Percentiles rank a stretch among this genome's conserved stretches.
Conservation (phyloP, 2,888 invertebrate genomes). For the Ischnura elegans region DNA sequence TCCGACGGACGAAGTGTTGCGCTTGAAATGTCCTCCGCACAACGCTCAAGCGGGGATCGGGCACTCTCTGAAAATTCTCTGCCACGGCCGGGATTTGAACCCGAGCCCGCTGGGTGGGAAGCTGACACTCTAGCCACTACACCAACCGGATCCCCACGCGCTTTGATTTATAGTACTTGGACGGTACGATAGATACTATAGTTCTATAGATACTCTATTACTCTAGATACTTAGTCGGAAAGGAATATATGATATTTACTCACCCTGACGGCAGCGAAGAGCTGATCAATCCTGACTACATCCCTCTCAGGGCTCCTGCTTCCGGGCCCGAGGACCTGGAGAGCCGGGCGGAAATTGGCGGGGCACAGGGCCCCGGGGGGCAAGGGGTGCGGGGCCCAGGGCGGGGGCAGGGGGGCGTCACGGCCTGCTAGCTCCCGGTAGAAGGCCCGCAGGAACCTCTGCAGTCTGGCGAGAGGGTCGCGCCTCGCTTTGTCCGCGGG, state of each 20-base stretch:
- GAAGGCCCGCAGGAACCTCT: conserved; percentile 78
- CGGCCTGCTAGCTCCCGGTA: conserved; percentile 79
- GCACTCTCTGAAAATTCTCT: too few relatives aligned
- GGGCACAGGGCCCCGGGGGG: conserved; percentile 79
- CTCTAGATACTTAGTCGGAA: too few relatives aligned
- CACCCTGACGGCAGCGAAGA: conserved; percentile 79
- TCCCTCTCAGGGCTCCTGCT: conserved; percentile 72
- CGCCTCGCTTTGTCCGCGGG: conserved; percentile 67
- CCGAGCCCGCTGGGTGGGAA: too few relatives aligned
- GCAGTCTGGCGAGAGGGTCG: conserved; percentile 74
- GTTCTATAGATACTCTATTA: too few relatives aligned
- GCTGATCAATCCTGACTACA: conserved; percentile 78
- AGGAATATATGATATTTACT: conserved; percentile 71
- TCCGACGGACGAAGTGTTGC: too few relatives aligned
- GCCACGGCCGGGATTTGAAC: too few relatives aligned
- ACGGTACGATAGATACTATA: too few relatives aligned
- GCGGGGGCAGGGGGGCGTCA: conserved; percentile 78
- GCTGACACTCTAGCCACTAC: too few relatives aligned
- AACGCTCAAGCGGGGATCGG: too few relatives aligned
- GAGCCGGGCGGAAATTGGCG: conserved; percentile 79
- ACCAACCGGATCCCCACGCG: too few relatives aligned
- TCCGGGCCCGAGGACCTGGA: conserved; percentile 77
- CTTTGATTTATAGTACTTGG: too few relatives aligned
- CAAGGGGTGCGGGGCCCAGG: conserved; percentile 78
- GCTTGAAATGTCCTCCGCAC: too few relatives aligned